These are phyloP conservation scores for Drosophila hamatofila DNA, from an alignment of 2,888 invertebrate species.

Conservation along the genomic window DNA sequence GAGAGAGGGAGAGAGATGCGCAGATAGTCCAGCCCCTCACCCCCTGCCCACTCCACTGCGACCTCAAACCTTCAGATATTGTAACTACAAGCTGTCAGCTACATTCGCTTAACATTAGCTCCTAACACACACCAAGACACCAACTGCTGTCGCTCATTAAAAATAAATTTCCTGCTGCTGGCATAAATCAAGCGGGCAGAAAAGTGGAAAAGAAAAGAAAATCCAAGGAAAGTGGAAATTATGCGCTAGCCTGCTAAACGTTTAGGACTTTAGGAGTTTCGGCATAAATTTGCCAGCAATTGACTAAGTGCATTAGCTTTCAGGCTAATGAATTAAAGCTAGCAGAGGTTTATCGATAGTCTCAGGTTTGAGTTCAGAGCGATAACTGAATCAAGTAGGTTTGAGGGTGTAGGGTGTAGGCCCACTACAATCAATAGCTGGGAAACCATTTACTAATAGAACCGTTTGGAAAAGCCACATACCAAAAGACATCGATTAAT, in stretches of 20 bases:
- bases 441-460: no score
- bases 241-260: conserved; percentile 4
- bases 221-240: conserved; percentile 15
- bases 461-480: no score
- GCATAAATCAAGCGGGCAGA: conserved; percentile 57
- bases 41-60: background rate
- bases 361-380: background rate
- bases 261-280: background rate
- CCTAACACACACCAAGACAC: background rate
- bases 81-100: conserved; percentile 47
- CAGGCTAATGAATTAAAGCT: background rate
- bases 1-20: conserved; percentile 50
- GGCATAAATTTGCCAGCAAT: conserved; percentile 13
- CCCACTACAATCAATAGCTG: no score
- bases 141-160: conserved; percentile 57
- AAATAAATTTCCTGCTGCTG: conserved; percentile 60
- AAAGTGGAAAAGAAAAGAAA: background rate
- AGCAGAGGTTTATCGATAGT: background rate
- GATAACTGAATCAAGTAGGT: background rate
- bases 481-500: no score
- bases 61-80: conserved; percentile 3
- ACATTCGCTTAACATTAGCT: conserved; percentile 57
- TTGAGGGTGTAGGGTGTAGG: no score
- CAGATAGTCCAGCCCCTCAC: conserved; percentile 26
- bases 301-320: conserved; percentile 5